Conservation (phyloP, 2,797 vertebrate genomes). For the Leptodactylus fallax region DNA sequence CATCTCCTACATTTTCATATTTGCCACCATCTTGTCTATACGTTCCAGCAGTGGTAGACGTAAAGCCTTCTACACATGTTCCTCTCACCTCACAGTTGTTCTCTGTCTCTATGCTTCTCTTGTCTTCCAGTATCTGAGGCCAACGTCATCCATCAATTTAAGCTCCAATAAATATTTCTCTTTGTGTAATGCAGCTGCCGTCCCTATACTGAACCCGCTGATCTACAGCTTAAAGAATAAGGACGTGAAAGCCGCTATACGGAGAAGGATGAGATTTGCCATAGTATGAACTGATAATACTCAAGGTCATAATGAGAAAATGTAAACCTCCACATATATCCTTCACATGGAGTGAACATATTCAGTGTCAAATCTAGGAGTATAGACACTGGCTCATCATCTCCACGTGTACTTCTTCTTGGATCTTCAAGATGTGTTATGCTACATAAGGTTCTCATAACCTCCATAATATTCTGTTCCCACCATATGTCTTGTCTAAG, state of each 20-base stretch:
- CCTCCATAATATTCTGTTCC: no score
- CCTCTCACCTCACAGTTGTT: conserved; percentile 31
- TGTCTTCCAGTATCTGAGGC: no score
- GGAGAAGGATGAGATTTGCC: neutral
- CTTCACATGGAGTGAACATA: no score
- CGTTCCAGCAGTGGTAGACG: conserved; percentile 9
- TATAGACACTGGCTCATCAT: no score
- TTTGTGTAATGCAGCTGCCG: conserved; percentile 10
- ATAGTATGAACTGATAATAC: neutral
- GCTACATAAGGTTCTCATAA: no score
- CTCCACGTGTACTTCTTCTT: no score
- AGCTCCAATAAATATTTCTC: conserved; percentile 26
- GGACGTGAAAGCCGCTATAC: conserved; percentile 27
- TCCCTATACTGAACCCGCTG: neutral
- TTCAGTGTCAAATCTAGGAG: no score
- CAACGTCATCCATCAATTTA: neutral
- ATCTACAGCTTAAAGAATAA: conserved; percentile 10
- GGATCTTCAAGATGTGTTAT: no score
- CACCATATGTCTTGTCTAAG: no score
- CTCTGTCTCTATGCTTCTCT: no score
- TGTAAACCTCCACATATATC: neutral
- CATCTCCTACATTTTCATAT: conserved; percentile 30
- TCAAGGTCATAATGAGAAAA: neutral
- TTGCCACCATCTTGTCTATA: conserved; percentile 31
- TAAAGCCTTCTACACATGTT: conserved; percentile 50